phyloP scores from a whole-genome alignment of 2,113 vertebrate genomes.

The Athene cunicularia region DNA sequence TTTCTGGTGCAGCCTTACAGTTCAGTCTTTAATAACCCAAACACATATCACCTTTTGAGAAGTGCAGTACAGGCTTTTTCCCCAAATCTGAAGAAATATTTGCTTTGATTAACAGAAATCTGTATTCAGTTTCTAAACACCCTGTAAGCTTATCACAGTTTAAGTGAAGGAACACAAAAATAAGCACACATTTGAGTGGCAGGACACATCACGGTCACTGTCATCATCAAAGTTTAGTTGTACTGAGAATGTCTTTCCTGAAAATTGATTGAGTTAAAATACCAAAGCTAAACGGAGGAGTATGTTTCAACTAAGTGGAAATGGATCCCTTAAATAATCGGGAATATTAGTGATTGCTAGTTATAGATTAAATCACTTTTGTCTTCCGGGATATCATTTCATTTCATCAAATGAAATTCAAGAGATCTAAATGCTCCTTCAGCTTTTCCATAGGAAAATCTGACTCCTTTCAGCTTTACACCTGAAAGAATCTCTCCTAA shows the following conservation, averaged over 20 bases:
- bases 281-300: background rate
- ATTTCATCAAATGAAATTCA: background rate
- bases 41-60: background rate
- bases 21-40: background rate
- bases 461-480: background rate
- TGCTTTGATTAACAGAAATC: background rate
- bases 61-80: background rate
- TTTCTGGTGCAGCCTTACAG: background rate
- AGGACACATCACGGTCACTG: background rate
- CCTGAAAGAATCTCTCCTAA: background rate
- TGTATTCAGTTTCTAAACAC: background rate
- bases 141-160: accelerated
- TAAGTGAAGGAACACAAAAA: background rate
- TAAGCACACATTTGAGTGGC: background rate
- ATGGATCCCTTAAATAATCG: background rate
- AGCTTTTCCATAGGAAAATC: background rate
- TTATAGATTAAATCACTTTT: background rate
- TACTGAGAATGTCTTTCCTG: background rate
- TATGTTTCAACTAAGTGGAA: background rate
- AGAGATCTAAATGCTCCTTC: background rate
- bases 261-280: background rate
- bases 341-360: background rate
- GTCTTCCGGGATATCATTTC: background rate
- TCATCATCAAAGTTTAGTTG: background rate
- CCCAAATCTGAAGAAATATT: background rate